These are phyloP conservation scores for Egretta garzetta DNA, from an alignment of 2,113 vertebrate genomes.

Conservation along the genomic window DNA sequence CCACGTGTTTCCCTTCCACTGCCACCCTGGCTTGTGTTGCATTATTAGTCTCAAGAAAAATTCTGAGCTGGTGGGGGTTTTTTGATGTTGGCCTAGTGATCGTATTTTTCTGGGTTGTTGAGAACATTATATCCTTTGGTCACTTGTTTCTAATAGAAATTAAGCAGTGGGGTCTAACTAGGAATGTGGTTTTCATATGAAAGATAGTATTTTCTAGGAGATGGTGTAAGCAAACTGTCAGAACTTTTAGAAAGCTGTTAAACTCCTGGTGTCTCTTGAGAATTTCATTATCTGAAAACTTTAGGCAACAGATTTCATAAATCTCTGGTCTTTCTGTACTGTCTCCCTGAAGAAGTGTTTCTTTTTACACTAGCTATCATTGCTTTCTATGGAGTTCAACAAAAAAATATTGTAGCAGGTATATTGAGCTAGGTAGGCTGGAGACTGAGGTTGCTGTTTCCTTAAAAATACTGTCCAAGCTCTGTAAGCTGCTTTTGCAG, in stretches of 20 bases:
- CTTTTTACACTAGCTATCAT: not conserved
- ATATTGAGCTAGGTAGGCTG: not conserved
- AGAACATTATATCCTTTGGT: not conserved
- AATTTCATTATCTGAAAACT: not conserved
- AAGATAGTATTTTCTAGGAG: not conserved
- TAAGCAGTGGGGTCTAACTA: not conserved
- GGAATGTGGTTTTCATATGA: not conserved
- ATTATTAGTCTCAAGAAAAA: not conserved
- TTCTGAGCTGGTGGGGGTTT: not conserved
- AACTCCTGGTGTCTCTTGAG: not conserved
- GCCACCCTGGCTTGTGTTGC: not conserved
- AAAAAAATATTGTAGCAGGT: not conserved
- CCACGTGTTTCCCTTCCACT: accelerated
- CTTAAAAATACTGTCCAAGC: not conserved
- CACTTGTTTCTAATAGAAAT: not conserved
- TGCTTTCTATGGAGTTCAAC: not conserved
- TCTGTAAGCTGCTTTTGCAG: not conserved
- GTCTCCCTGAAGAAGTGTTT: not conserved
- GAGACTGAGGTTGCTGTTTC: not conserved
- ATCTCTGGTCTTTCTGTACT: not conserved
- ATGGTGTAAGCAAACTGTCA: not conserved
- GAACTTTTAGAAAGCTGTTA: not conserved
- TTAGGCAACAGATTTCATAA: not conserved
- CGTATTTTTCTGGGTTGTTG: not conserved
- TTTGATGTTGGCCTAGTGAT: not conserved